A percentile compares a stretch with the other conserved stretches of the same genome.
These are phyloP conservation scores for Phragmatobia fuliginosa DNA, from an alignment of 2,888 invertebrate genomes.

Conservation along the genomic window DNA sequence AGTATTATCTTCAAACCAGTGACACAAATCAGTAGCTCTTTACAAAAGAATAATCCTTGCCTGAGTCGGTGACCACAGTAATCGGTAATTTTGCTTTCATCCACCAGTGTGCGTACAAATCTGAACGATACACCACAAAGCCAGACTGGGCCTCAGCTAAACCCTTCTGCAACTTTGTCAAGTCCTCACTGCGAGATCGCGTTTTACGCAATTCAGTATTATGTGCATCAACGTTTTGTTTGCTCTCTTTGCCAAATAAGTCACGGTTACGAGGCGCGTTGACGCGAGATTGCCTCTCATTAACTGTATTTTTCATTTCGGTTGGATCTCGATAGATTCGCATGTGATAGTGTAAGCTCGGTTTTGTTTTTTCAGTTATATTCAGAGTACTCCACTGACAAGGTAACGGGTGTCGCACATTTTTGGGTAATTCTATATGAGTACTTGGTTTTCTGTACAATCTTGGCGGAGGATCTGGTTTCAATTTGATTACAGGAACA, in stretches of 20 bases:
- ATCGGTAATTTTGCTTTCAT: constrained; percentile 94
- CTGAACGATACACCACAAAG: constrained; percentile 91
- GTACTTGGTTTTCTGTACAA: constrained; percentile 80
- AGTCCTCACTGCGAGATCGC: constrained; percentile 81
- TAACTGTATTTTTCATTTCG: constrained; percentile 49
- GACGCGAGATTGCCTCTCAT: constrained; percentile 68
- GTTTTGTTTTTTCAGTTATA: constrained; percentile 80
- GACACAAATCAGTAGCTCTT: constrained; percentile 86
- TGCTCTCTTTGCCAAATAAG: constrained; percentile 64
- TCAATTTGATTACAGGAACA: constrained; percentile 76
- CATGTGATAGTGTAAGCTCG: constrained; percentile 84
- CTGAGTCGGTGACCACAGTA: constrained; percentile 87
- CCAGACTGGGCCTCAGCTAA: constrained; percentile 75
- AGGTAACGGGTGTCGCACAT: constrained; percentile 75
- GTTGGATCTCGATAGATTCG: constrained; percentile 79
- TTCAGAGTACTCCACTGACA: constrained; percentile 84
- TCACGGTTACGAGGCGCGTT: constrained; percentile 74
- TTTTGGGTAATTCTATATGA: constrained; percentile 80
- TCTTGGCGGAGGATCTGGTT: constrained; percentile 81
- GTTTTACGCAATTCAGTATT: constrained; percentile 67
- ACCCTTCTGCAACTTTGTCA: constrained; percentile 79
- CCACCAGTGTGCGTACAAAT: constrained; percentile 97
- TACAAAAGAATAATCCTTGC: constrained; percentile 87
- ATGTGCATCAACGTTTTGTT: constrained; percentile 52
- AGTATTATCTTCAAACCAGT: constrained; percentile 84